Conservation (phyloP, 2,113 vertebrate species). For the Columba livia region DNA sequence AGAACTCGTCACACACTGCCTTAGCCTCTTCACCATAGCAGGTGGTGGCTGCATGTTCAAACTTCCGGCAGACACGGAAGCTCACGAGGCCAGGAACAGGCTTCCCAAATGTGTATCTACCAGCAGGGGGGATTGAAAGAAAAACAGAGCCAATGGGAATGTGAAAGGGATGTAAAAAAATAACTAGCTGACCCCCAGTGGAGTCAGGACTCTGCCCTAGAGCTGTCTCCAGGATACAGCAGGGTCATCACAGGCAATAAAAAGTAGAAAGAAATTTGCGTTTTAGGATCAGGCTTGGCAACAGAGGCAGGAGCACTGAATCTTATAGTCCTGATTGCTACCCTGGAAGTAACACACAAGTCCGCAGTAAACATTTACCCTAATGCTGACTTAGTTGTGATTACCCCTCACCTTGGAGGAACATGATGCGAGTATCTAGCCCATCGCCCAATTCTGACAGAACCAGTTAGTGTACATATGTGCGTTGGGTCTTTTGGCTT, state of each 20-base stretch:
- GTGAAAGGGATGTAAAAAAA: background rate
- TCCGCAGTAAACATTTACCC: background rate
- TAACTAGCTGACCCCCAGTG: background rate
- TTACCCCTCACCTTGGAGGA: background rate
- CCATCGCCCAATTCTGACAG: background rate
- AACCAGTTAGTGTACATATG: background rate
- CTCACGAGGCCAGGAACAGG: slow-evolving; percentile 64
- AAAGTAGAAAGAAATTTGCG: background rate
- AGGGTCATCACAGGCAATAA: background rate
- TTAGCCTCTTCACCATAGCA: slow-evolving; percentile 57
- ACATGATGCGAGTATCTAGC: background rate
- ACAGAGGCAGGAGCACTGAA: background rate
- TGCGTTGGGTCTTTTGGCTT: background rate
- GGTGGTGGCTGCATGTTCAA: background rate
- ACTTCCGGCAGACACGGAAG: slow-evolving; percentile 68
- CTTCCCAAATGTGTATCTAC: slow-evolving; percentile 78
- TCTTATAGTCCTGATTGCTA: background rate
- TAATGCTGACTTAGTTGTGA: background rate
- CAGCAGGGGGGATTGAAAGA: background rate
- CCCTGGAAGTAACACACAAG: background rate
- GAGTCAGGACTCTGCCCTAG: background rate
- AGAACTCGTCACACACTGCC: slow-evolving; percentile 70
- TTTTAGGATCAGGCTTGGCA: background rate
- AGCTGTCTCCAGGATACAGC: background rate
- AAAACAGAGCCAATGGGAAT: background rate